Conservation (phyloP, 1,140 invertebrate genomes). For the Dreissena rostriformis region DNA sequence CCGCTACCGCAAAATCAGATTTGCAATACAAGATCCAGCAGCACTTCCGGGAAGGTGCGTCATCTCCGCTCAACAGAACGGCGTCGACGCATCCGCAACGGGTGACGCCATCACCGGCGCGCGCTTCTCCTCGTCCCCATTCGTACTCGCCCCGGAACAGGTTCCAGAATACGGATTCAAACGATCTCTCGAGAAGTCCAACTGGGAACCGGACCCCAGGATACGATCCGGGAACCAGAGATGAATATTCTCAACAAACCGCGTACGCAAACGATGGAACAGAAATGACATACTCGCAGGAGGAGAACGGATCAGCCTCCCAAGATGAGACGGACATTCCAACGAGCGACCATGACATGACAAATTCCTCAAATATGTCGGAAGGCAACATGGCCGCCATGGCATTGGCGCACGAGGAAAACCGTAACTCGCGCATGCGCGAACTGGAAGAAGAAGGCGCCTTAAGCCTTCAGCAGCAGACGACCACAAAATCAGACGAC, state of each 20-base stretch:
- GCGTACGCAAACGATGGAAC: slow-evolving; percentile 5
- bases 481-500: slow-evolving; percentile 8
- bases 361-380: slow-evolving; percentile 11
- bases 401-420: slow-evolving; percentile 32
- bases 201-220: not conserved
- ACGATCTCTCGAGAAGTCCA: not conserved
- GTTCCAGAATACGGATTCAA: too few relatives aligned
- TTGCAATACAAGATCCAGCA: slow-evolving; percentile 45
- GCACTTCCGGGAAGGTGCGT: slow-evolving; percentile 18
- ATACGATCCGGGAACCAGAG: not conserved
- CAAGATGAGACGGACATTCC: slow-evolving; percentile 19
- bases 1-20: slow-evolving; percentile 18
- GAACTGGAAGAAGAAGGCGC: slow-evolving; percentile 7
- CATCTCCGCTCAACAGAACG: slow-evolving; percentile 5
- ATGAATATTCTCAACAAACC: not conserved
- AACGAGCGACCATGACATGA: not conserved
- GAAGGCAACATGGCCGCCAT: slow-evolving; percentile 50
- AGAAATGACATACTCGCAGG: slow-evolving; percentile 8
- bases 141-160: not conserved
- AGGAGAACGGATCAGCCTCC: slow-evolving; percentile 32
- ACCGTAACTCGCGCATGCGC: slow-evolving; percentile 14
- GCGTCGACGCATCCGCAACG: slow-evolving; percentile 23
- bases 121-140: slow-evolving; percentile 10
- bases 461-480: not conserved
- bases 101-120: slow-evolving; percentile 15